These are phyloP conservation scores for Diabrotica undecimpunctata DNA, from an alignment of 1,140 invertebrate species.

Conservation along the genomic window DNA sequence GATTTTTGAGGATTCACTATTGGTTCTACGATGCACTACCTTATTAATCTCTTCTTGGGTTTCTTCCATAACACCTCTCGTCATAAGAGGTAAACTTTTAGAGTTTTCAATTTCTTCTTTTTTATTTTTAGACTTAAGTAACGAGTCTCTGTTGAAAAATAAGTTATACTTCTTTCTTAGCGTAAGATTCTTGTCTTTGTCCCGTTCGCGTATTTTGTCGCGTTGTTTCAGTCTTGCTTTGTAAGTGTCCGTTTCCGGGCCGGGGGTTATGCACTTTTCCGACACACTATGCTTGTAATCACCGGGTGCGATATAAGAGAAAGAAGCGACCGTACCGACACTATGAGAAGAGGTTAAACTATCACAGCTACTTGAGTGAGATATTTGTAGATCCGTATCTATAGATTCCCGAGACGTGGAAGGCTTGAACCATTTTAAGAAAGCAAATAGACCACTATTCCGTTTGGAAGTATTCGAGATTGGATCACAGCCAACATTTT, in stretches of 20 bases:
- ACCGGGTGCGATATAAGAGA: conserved; percentile 61
- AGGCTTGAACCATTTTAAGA: conserved; percentile 52
- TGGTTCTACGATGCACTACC: conserved; percentile 47
- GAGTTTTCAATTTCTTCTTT: conserved; percentile 46
- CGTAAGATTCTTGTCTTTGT: conserved; percentile 58
- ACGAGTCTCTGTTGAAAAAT: conserved; percentile 50
- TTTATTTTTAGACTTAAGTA: conserved; percentile 38
- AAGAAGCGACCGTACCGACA: conserved; percentile 67
- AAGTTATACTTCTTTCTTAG: conserved; percentile 61
- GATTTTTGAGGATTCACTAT: conserved; percentile 54
- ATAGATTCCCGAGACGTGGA: conserved; percentile 38
- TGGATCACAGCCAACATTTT: conserved; percentile 46
- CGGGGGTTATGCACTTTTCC: conserved; percentile 45
- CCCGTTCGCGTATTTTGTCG: conserved; percentile 53
- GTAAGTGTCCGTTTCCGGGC: conserved; percentile 58
- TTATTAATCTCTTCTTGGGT: conserved; percentile 38
- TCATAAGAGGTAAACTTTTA: conserved; percentile 52
- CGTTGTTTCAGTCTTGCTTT: conserved; percentile 58
- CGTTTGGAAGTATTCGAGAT: conserved; percentile 37
- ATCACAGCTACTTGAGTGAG: conserved; percentile 47
- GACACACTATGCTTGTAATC: conserved; percentile 49
- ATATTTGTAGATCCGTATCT: conserved; percentile 29
- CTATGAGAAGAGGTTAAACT: conserved; percentile 61
- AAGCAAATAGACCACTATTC: conserved; percentile 50
- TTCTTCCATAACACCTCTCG: conserved; percentile 38